These are phyloP conservation scores for Channallabes apus DNA, from an alignment of 2,797 vertebrate species.

Conservation along the genomic window DNA sequence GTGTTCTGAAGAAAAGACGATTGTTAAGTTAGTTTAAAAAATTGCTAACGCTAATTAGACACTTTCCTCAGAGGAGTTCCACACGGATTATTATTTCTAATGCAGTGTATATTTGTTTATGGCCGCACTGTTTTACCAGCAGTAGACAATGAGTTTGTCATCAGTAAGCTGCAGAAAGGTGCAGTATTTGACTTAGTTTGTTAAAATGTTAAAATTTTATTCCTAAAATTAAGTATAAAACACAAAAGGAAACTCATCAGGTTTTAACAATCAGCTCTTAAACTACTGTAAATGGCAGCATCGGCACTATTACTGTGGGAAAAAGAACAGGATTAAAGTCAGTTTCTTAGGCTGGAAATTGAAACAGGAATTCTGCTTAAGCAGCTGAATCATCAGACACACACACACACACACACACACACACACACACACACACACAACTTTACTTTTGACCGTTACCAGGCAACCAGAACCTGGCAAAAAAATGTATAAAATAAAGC, in stretches of 20 bases:
- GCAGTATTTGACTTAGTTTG: not conserved
- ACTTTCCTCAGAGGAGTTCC: not conserved
- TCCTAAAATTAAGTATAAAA: not conserved
- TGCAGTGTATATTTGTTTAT: no score
- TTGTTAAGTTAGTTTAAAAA: not conserved
- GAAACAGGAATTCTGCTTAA: not conserved
- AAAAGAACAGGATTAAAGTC: not conserved
- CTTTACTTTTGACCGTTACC: slow-evolving; percentile 70
- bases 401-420: not conserved
- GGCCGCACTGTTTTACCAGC: no score
- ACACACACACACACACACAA: slow-evolving; percentile 39
- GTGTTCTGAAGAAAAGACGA: not conserved
- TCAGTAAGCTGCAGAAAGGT: no score
- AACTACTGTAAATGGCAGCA: not conserved
- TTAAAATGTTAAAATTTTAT: not conserved
- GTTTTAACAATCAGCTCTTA: not conserved
- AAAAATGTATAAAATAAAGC: slow-evolving; percentile 60
- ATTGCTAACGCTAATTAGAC: not conserved
- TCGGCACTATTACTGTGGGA: not conserved
- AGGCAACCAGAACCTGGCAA: slow-evolving; percentile 66
- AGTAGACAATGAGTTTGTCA: not conserved
- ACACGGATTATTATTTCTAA: not conserved
- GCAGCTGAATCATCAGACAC: slow-evolving; percentile 2
- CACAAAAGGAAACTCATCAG: not conserved
- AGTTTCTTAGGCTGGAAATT: not conserved